Evolutionary conservation across 2,797 vertebrate species (phyloP), one percentile per base, ranked within the genome.

Genomic region (Sebastes umbrosus): DNA sequence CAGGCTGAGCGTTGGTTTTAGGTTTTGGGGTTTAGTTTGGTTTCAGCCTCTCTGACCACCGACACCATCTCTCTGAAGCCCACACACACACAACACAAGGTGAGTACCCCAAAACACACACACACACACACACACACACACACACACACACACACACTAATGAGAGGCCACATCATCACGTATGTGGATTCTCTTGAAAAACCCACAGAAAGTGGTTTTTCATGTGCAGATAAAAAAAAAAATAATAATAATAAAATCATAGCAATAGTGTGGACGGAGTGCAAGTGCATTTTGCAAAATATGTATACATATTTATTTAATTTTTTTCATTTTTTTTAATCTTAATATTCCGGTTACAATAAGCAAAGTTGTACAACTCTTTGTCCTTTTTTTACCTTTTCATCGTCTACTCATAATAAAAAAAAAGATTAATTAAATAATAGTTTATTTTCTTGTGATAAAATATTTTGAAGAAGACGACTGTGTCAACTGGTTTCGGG

Each of bases 11-110:
- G 55, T 39, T 54, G 78, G 77, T 77, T 82, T 89, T 82, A 87
- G 84, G 91, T 88, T 92, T 94, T 91, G 90, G 90, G 93, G 91
- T 92, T 92, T 92, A 88, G 59, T 89, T 86, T 68, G 85, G 87
- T 91, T 92, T 87, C 20, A 80, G 79, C 74, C 73, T 85, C 81
- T 88, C 77, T 91, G 91, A 93, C 94, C 93, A 78, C 92, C 72
- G 25, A 68, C 82, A 82, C 22, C 84, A 74, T 64, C 20, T 50
- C 75, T 80, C 69, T 67, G 69, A 65, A 80, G 74, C 60, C 6
- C 58, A 64, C 60, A 71, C 83, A 70, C 43, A 25, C 24, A 66
- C 77, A 81, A 31, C 72, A 52, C 22, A 12, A 83, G 92, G 94
- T 94, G 86, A 94, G 93, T 86, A 62, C 80, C 76, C 50, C 50